phyloP scores from a whole-genome alignment of 2,113 vertebrate genomes.

The Chionomys nivalis region DNA sequence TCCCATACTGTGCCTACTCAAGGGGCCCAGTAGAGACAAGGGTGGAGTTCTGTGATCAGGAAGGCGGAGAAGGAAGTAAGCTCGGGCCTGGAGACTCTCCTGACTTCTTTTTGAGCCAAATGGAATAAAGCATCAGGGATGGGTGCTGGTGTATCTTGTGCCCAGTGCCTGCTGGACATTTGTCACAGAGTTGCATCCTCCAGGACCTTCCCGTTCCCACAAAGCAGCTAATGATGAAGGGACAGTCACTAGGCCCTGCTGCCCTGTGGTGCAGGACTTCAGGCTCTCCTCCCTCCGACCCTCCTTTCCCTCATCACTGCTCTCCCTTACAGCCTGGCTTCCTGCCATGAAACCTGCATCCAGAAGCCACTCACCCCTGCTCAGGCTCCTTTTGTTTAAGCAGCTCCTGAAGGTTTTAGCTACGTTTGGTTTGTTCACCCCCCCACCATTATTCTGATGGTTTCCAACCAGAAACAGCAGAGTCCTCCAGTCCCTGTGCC shows the following conservation, averaged over 20 bases:
- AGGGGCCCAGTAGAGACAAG: rapidly evolving
- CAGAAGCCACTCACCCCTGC: rapidly evolving
- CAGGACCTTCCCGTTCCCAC: neutral
- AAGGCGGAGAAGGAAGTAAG: neutral
- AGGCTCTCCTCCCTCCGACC: neutral
- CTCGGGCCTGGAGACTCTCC: neutral
- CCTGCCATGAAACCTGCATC: no score
- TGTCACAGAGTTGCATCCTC: neutral
- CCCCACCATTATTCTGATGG: no score
- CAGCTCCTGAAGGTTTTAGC: neutral
- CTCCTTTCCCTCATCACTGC: neutral
- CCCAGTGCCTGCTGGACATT: neutral
- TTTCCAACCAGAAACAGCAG: neutral
- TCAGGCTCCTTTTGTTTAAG: neutral
- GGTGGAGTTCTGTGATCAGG: neutral
- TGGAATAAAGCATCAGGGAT: neutral
- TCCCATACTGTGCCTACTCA: rapidly evolving
- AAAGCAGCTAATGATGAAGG: neutral
- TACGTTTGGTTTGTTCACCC: neutral
- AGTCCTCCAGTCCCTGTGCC: neutral
- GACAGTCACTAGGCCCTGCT: neutral
- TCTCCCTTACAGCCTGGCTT: no score
- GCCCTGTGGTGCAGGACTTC: neutral
- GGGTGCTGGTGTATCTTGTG: neutral
- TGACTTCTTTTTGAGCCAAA: no score